Evolutionary conservation across 2,888 invertebrate species (phyloP), one percentile per base, ranked within the genome.

Genomic region (Epirrhoe tristata): DNA sequence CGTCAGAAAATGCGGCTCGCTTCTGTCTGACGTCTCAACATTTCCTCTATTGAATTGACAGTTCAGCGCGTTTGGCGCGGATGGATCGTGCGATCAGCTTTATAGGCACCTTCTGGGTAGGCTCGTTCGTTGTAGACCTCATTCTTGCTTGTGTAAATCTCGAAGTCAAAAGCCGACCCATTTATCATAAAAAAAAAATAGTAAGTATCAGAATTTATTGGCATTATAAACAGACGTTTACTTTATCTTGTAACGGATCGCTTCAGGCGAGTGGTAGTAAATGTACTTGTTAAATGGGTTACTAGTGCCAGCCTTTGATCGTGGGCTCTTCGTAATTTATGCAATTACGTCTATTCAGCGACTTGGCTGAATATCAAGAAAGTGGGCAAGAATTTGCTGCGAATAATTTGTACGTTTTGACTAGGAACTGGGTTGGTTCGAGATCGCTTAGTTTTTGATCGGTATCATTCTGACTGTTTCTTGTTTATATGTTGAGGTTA

Each of bases 291-390:
- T 76, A 73, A 66, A 64, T 66, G 52, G 66, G 62, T 69, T 66
- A 63, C 64, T 68, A 63, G 59, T 54, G 62, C 59, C 59, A 61
- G 63, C 74, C 82, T 85, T 85, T 85, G 85, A 85, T 83, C 83
- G 77, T 79, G 76, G 77, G 74, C 78, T 74, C 70, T 74, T 77
- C 74, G 76, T 84, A 87, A 85, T 86, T 85, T 83, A 85, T 85
- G 81, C 82, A 86, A 86, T 87, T 84, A 86, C 77, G 74, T 72
- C 77, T 78, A 74, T 78, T 80, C 77, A 75, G 76, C 74, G 72
- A 77, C 76, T 80, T 83, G 81, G 79, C 81, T 77, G 71, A 74
- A 75, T 80, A 81, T 81, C 77, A 80, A 78, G 79, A 81, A 80
- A 81, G 59, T 77, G 79, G 77, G 76, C 58, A 69, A 69, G 63